Conservation (phyloP, 1,140 invertebrate species). For the Drosophila carrolli region DNA sequence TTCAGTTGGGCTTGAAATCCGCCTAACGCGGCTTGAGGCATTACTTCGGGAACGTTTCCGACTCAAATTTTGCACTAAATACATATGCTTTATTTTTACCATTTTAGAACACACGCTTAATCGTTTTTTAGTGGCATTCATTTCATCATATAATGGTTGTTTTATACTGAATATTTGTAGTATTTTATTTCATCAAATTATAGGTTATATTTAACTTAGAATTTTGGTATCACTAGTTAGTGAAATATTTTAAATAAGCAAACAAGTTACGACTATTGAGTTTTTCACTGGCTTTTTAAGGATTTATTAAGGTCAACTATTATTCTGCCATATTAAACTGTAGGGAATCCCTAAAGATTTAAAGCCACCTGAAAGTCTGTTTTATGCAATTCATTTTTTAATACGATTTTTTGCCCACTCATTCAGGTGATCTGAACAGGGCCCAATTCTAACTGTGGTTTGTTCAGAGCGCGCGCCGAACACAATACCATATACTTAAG, state of each 20-base stretch:
- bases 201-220: no score
- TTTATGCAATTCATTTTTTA: conserved; percentile 21
- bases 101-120: no score
- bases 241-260: no score
- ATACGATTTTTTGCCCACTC: conserved; percentile 23
- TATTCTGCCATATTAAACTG: neutral
- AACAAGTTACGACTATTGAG: no score
- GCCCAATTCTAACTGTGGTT: conserved; percentile 60
- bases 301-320: neutral
- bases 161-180: no score
- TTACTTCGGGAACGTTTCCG: conserved; percentile 18
- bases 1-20: conserved; percentile 17
- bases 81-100: neutral
- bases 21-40: conserved; percentile 6
- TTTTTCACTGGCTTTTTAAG: no score
- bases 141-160: no score
- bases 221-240: no score
- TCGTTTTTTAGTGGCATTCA: no score
- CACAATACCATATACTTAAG: conserved; percentile 38
- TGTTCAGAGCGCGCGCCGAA: conserved; percentile 31
- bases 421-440: conserved; percentile 40
- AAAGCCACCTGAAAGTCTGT: neutral
- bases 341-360: neutral
- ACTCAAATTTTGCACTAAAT: conserved; percentile 24
- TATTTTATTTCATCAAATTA: no score